These are phyloP conservation scores for Dioctria rufipes DNA, from an alignment of 2,888 invertebrate species.

Conservation along the genomic window DNA sequence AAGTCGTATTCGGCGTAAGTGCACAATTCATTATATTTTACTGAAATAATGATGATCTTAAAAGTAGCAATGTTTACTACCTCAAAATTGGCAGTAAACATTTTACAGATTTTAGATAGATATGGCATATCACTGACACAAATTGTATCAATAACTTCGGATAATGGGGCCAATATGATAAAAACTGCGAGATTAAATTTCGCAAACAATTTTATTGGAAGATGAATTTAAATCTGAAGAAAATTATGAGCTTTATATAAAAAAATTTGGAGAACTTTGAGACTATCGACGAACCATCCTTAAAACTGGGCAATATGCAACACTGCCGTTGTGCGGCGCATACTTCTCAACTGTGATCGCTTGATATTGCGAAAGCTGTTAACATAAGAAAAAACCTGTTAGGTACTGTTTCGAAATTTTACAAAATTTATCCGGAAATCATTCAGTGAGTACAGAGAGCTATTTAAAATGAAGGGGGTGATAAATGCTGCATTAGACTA, in stretches of 20 bases:
- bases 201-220: too few relatives aligned
- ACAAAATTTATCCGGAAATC: background rate
- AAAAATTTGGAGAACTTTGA: too few relatives aligned
- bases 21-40: conserved; percentile 56
- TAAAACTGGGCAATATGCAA: too few relatives aligned
- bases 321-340: too few relatives aligned
- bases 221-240: too few relatives aligned
- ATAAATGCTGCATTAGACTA: background rate
- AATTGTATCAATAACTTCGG: conserved; percentile 57
- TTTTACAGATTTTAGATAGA: conserved; percentile 51
- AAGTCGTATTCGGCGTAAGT: conserved; percentile 56
- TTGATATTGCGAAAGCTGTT: background rate
- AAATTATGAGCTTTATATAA: too few relatives aligned
- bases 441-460: background rate
- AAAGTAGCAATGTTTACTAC: conserved; percentile 44
- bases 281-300: too few relatives aligned
- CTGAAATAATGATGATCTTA: conserved; percentile 54
- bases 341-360: too few relatives aligned
- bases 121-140: conserved; percentile 57
- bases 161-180: conserved; percentile 58
- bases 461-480: background rate
- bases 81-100: conserved; percentile 39
- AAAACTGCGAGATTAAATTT: conserved; percentile 34
- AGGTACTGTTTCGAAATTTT: background rate
- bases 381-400: background rate